Percentiles rank a stretch among this genome's conserved stretches.
Evolutionary conservation across 2,888 invertebrate genomes (phyloP).

Genomic region (Abrostola tripartita): DNA sequence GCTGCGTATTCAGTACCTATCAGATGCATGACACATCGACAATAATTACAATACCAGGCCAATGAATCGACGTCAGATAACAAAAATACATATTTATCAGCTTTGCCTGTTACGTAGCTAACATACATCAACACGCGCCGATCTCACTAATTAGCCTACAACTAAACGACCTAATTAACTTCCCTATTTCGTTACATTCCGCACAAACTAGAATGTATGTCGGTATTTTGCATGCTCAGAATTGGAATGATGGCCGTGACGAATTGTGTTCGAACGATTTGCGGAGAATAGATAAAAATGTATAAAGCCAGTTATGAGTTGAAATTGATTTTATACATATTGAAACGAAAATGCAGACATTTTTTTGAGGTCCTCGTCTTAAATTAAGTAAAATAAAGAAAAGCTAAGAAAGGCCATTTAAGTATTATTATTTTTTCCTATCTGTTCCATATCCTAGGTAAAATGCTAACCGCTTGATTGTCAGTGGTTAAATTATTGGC

Average conservation of each 20-base stretch:
- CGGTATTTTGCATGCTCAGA: background rate
- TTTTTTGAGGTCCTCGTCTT: too few relatives aligned
- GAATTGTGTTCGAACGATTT: constrained; percentile 34
- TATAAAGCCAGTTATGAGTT: background rate
- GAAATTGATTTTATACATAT: background rate
- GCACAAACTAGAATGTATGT: background rate
- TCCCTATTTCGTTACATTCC: constrained; percentile 24
- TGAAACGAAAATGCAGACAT: too few relatives aligned
- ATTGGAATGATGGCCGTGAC: constrained; percentile 16
- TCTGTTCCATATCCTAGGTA: too few relatives aligned
- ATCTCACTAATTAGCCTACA: constrained; percentile 29
- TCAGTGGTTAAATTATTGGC: too few relatives aligned
- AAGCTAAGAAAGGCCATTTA: too few relatives aligned
- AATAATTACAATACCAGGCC: constrained; percentile 9
- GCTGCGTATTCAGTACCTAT: background rate
- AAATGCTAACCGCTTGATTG: too few relatives aligned
- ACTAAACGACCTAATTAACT: constrained; percentile 31
- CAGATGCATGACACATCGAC: constrained; percentile 10
- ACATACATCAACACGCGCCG: constrained; percentile 28
- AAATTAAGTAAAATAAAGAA: too few relatives aligned
- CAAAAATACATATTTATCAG: constrained; percentile 30
- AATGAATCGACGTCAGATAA: constrained; percentile 35
- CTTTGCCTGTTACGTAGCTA: constrained; percentile 16
- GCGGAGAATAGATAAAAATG: constrained; percentile 12
- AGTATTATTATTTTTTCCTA: too few relatives aligned